Evolutionary conservation across 2,888 invertebrate genomes (phyloP), one percentile per base, ranked within the genome.

Genomic region (Panopea generosa): DNA sequence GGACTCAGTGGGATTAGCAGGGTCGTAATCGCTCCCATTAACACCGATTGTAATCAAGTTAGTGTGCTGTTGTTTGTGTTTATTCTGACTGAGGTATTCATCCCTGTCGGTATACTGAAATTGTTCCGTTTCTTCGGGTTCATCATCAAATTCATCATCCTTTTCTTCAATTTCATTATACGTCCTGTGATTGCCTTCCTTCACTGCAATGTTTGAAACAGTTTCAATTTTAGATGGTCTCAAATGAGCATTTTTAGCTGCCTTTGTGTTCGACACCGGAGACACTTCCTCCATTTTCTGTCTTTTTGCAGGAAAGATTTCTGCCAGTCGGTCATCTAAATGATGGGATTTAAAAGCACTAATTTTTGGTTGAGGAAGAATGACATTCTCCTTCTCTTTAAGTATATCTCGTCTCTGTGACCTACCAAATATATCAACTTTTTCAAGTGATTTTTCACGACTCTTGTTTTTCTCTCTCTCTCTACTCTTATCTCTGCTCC

Each of bases 41-140:
- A 66, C 67, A 40, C 72, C 70, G 29, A 78, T 57, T 24, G 61
- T 69, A 24, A 76, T 82, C 0, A 82, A 38, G 43, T 78, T 82
- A 26, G 69, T 59, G 14, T 63, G 70, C 60, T 73, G 76, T 59
- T 80, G 77, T 50, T 70, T 67, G 43, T 65, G 49, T 47, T 73
- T 72, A 43, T 76, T 72, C 29, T 76, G 76, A 43, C 67, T 63
- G 1, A 73, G 62, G 24, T 50, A 82, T 33, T 80, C 80, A 60
- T 80, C 76, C 40, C 76, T 69, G 47, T 82, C 78, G n/a, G 82
- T 73, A 43, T 82, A 77, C 38, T 77, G 71, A 57, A 82, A 76
- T 60, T 82, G 73, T 59, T 82, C 82, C 2, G 82, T 78, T 62
- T 78, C 78, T 22, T 78, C 76, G 14, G 75, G 75, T 27, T 78